phyloP scores from a whole-genome alignment of 2,888 invertebrate species.

The Hofmannophila pseudospretella region DNA sequence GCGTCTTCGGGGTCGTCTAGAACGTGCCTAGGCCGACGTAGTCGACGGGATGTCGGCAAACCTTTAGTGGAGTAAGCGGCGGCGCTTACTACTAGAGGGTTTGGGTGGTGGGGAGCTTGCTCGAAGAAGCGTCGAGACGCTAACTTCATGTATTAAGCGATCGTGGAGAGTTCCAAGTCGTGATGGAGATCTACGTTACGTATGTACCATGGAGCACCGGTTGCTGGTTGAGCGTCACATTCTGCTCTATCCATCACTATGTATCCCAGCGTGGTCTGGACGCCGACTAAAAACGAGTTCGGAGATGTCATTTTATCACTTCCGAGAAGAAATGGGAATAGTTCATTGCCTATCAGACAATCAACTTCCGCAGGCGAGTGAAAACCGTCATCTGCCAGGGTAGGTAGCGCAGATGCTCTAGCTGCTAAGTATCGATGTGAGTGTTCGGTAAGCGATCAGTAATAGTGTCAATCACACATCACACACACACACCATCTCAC shows the following conservation, averaged over 20 bases:
- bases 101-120: too few relatives aligned
- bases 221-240: neutral
- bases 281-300: neutral
- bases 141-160: too few relatives aligned
- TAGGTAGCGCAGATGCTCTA: constrained; percentile 1
- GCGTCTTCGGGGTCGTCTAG: too few relatives aligned
- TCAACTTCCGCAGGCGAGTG: constrained; percentile 1
- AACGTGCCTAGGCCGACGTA: too few relatives aligned
- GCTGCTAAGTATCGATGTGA: neutral
- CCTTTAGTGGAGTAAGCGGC: neutral
- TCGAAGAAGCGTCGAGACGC: too few relatives aligned
- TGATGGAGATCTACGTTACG: too few relatives aligned
- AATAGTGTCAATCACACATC: constrained; percentile 2
- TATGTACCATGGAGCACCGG: too few relatives aligned
- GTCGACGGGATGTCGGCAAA: neutral
- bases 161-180: too few relatives aligned
- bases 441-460: constrained; percentile 2
- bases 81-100: neutral
- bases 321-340: constrained; percentile 6
- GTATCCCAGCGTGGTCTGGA: constrained; percentile 6
- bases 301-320: constrained; percentile 1
- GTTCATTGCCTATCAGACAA: constrained; percentile 4
- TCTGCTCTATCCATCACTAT: constrained; percentile 6
- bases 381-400: constrained; percentile 5
- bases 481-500: too few relatives aligned